Evolutionary conservation across 2,797 vertebrate species (phyloP).

Genomic region (Amazonetta brasiliensis): DNA sequence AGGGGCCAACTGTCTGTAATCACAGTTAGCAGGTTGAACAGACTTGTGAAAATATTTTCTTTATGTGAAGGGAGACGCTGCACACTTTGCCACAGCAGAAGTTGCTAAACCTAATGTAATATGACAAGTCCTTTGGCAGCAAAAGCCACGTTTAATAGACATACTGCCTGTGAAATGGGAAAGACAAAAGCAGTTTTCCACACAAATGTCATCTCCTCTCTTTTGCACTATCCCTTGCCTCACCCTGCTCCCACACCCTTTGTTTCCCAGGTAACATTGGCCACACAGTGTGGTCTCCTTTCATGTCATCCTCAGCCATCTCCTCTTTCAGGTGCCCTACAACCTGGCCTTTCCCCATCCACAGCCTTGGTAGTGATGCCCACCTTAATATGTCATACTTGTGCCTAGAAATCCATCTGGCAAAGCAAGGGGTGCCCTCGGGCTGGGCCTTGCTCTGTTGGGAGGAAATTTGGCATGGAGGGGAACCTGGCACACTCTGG

Average conservation of each 20-base stretch:
- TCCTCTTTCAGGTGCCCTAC: rapidly evolving
- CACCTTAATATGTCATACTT: neutral
- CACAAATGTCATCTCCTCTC: slow-evolving; percentile 17
- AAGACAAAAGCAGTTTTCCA: slow-evolving; percentile 33
- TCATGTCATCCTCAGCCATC: neutral
- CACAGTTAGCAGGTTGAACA: slow-evolving; percentile 76
- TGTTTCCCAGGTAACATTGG: neutral
- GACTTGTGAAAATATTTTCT: slow-evolving; percentile 78
- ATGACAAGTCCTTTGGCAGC: slow-evolving; percentile 77
- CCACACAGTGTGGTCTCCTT: rapidly evolving
- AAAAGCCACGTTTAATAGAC: slow-evolving; percentile 74
- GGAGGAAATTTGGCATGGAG: neutral
- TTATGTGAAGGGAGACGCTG: slow-evolving; percentile 74
- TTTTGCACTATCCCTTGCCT: neutral
- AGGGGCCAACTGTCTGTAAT: slow-evolving; percentile 76
- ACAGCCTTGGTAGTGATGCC: neutral
- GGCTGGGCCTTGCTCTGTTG: neutral
- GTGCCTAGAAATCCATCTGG: neutral
- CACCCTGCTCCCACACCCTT: neutral
- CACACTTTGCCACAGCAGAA: slow-evolving; percentile 74
- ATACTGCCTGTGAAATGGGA: slow-evolving; percentile 66
- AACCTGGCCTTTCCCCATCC: neutral
- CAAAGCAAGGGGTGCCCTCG: neutral
- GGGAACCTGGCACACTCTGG: neutral
- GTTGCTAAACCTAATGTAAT: slow-evolving; percentile 77